Base-by-base conservation (phyloP, 2,888 invertebrate species). In the Euproctis similis region DNA sequence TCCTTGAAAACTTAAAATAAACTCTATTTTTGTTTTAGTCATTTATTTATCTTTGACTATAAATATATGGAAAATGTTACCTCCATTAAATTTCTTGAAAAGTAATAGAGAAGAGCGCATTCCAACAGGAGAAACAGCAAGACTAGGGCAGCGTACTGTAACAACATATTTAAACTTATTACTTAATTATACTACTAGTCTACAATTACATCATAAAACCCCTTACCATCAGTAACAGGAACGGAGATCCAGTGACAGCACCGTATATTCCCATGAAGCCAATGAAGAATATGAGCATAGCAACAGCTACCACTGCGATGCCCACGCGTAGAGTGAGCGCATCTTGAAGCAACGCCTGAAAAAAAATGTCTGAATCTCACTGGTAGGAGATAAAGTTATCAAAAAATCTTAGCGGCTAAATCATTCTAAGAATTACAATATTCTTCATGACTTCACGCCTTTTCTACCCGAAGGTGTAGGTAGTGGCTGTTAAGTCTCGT, bases 211-310 rank as follows among this genome's bases (percentile, higher is more conserved):
- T n/a, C n/a, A n/a, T n/a, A n/a, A 14, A 16, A 40, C 8, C n/a
- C 3, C 64, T 59, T 41, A 81, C 82, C 77, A 82, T 78, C 18
- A 80, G 70, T 0, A 82, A 36, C 1, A 77, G 35, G 38, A 78
- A 81, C 2, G 59, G 68, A 0, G 78, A 75, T n/a, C 59, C 51
- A 4, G 44, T 52, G 3, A 71, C 7, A 0, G 77, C 70, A 0
- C 81, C 82, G 23, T 69, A 72, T 23, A 78, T 51, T 0, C 78
- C 82, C 81, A 81, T 77, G 27, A 64, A 57, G 0, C 72, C 57
- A 3, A 81, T 46, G 45, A 65, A 69, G 45, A 75, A 68, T 5
- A 70, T 10, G 23, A 77, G 68, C 0, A 46, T 37, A 0, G 70
- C 37, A 1, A 73, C 18, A 0, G 61, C 39, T 0, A 61, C 61